Conservation (phyloP, 2,797 vertebrate species). For the Natrix natrix region DNA sequence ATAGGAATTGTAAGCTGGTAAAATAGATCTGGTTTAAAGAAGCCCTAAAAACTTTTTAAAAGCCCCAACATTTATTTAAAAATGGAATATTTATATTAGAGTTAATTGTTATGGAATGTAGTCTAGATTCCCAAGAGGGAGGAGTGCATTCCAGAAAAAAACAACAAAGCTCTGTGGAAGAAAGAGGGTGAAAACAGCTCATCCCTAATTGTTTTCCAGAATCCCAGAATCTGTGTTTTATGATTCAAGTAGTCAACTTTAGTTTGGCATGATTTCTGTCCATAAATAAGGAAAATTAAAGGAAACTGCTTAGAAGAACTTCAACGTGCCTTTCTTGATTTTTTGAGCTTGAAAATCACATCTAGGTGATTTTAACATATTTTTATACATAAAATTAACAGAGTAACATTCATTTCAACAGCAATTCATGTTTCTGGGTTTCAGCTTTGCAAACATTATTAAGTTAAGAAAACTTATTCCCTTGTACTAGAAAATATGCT, state of each 20-base stretch:
- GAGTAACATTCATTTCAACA: constrained; percentile 18
- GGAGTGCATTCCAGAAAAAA: neutral
- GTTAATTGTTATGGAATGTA: neutral
- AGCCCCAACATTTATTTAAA: neutral
- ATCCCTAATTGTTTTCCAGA: neutral
- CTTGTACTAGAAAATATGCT: neutral
- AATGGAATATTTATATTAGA: constrained; percentile 14
- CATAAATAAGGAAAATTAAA: neutral
- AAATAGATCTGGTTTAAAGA: neutral
- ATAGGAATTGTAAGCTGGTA: neutral
- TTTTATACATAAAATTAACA: constrained; percentile 38
- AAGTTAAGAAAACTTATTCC: constrained; percentile 16
- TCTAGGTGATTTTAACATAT: constrained; percentile 4
- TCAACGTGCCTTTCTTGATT: neutral
- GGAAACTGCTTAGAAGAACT: neutral
- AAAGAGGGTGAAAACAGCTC: neutral
- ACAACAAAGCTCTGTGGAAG: neutral
- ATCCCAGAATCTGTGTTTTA: neutral
- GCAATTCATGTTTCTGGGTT: neutral
- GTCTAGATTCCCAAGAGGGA: neutral
- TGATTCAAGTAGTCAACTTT: neutral
- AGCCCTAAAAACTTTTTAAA: constrained; percentile 1
- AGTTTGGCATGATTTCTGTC: neutral
- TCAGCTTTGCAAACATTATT: constrained; percentile 28
- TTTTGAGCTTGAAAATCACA: neutral